phyloP scores from a whole-genome alignment of 2,888 invertebrate species.

The Halictus quadricinctus region DNA sequence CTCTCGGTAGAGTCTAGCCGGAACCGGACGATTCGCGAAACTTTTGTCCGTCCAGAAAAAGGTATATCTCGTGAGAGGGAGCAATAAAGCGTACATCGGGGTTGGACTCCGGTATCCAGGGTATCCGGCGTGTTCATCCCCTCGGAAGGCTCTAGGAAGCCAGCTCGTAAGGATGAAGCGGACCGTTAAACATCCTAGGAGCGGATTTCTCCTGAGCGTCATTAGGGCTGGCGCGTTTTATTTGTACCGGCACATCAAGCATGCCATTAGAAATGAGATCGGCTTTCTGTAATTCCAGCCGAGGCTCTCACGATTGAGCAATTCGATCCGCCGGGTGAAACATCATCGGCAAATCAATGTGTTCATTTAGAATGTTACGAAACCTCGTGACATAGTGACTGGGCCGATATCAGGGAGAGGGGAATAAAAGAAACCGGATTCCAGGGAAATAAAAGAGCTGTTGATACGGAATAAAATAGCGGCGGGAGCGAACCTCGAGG shows the following conservation, averaged over 20 bases:
- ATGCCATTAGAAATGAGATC: conserved; percentile 72
- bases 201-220: conserved; percentile 66
- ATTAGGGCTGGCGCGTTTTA: conserved; percentile 66
- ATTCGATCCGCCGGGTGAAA: background rate
- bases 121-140: conserved; percentile 20
- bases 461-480: background rate
- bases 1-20: background rate
- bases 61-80: conserved; percentile 22
- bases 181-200: conserved; percentile 61
- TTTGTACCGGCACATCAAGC: conserved; percentile 71
- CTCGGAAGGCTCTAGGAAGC: conserved; percentile 1
- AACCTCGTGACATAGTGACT: background rate
- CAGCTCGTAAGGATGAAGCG: conserved; percentile 60
- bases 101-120: conserved; percentile 36
- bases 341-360: background rate
- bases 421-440: background rate
- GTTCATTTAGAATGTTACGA: background rate
- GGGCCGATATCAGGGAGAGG: no score
- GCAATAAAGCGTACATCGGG: conserved; percentile 24
- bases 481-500: conserved; percentile 13
- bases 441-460: background rate
- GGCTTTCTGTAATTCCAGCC: conserved; percentile 66
- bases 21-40: conserved; percentile 20
- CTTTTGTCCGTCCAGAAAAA: conserved; percentile 58
- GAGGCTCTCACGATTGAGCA: no score